Evolutionary conservation across 2,888 invertebrate genomes (phyloP), one percentile per base, ranked within the genome.

Genomic region (Lepidocyrtinus sp.): DNA sequence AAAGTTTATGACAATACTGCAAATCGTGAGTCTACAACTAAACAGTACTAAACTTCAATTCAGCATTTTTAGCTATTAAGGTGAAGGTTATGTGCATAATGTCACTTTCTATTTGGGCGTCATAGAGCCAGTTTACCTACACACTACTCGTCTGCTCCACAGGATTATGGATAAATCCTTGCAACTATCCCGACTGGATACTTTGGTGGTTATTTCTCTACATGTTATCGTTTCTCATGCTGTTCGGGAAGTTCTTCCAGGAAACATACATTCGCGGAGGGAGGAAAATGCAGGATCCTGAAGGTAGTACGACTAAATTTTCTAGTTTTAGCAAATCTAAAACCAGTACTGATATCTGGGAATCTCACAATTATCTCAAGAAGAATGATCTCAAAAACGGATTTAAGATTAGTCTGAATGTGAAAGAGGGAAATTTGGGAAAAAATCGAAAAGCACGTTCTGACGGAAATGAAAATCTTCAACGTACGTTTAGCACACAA

Each of bases 21-120:
- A 86, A 82, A 86, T 86, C 63, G 86, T 86, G 81, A 82, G 83
- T 19, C n/a, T n/a, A n/a, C n/a, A n/a, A n/a, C n/a, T n/a, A n/a
- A n/a, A n/a, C n/a, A n/a, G n/a, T n/a, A n/a, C n/a, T n/a, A n/a
- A n/a, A n/a, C n/a, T n/a, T n/a, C n/a, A n/a, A n/a, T n/a, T n/a
- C n/a, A n/a, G n/a, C n/a, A 69, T 55, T 9, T n/a, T n/a, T n/a
- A n/a, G n/a, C n/a, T n/a, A n/a, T n/a, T n/a, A n/a, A n/a, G n/a
- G n/a, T n/a, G n/a, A n/a, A n/a, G n/a, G n/a, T n/a, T n/a, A n/a
- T n/a, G n/a, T n/a, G n/a, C n/a, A n/a, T n/a, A n/a, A n/a, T n/a
- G n/a, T n/a, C n/a, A n/a, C n/a, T n/a, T n/a, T 64, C 12, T 21
- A 22, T 45, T 67, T 75, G 5, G n/a, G n/a, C n/a, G n/a, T n/a